Percentiles rank a stretch among this genome's conserved stretches.
These are phyloP conservation scores for Microcebus jonahi DNA, from an alignment of 2,113 vertebrate genomes.

Conservation along the genomic window DNA sequence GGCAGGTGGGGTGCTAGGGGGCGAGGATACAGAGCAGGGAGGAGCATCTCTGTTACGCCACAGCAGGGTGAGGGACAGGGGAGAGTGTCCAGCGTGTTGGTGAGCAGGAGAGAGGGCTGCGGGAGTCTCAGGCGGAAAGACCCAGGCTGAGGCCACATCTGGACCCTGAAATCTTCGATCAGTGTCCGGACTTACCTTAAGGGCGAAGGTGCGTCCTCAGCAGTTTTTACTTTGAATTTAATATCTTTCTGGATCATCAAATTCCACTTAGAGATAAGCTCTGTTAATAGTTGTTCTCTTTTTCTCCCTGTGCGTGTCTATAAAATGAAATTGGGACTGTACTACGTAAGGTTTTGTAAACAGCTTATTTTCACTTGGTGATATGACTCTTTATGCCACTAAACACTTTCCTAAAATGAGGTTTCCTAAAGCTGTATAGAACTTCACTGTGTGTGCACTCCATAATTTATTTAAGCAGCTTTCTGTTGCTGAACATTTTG, in stretches of 20 bases:
- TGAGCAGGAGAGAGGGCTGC: background rate
- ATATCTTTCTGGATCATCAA: background rate
- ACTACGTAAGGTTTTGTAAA: background rate
- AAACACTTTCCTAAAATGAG: background rate
- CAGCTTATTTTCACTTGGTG: background rate
- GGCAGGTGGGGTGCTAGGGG: no score
- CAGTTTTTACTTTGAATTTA: background rate
- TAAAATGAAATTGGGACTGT: background rate
- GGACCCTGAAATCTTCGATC: background rate
- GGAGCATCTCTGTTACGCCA: background rate
- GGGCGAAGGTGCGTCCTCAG: background rate
- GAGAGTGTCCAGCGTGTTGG: accelerated
- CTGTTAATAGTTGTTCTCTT: background rate
- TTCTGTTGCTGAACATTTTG: background rate
- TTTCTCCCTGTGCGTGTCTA: background rate
- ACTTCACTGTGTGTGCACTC: background rate
- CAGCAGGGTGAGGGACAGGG: background rate
- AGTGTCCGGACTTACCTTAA: background rate
- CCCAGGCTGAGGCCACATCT: background rate
- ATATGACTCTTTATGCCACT: background rate
- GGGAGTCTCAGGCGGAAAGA: background rate
- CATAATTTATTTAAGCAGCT: no score
- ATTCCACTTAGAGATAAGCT: background rate
- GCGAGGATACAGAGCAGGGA: background rate
- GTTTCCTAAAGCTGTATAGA: background rate